Evolutionary conservation across 2,888 invertebrate species (phyloP).

Genomic region (Serripes groenlandicus): DNA sequence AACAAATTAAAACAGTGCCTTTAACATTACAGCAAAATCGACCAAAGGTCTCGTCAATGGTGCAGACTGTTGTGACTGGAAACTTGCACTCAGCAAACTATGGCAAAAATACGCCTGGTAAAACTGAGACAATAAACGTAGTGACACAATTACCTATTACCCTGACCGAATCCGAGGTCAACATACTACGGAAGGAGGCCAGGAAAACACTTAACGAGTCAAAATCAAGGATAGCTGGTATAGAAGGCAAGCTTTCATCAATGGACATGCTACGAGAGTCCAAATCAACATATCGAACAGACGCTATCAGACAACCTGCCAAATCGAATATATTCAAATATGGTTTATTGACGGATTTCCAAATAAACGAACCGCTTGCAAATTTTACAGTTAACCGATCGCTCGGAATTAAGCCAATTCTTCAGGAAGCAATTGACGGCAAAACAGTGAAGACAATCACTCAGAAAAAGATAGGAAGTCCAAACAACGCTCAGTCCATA

Average conservation of each 20-base stretch:
- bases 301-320: background rate
- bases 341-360: constrained; percentile 1
- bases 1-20: too few species aligned
- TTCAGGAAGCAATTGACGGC: background rate
- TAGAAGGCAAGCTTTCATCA: background rate
- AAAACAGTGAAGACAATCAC: background rate
- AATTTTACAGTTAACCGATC: background rate
- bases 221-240: background rate
- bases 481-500: background rate
- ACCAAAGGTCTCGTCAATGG: too few species aligned
- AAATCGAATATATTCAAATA: constrained; percentile 5
- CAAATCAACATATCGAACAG: background rate
- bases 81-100: too few species aligned
- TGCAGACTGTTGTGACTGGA: too few species aligned
- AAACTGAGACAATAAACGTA: background rate
- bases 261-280: background rate
- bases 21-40: too few species aligned
- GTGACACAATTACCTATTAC: background rate
- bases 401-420: background rate
- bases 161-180: background rate
- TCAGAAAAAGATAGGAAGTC: background rate
- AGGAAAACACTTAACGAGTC: background rate
- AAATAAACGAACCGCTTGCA: background rate
- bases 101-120: too few species aligned
- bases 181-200: background rate